Base-by-base conservation (phyloP, 2,113 vertebrate genomes). In the Macaca mulatta region DNA sequence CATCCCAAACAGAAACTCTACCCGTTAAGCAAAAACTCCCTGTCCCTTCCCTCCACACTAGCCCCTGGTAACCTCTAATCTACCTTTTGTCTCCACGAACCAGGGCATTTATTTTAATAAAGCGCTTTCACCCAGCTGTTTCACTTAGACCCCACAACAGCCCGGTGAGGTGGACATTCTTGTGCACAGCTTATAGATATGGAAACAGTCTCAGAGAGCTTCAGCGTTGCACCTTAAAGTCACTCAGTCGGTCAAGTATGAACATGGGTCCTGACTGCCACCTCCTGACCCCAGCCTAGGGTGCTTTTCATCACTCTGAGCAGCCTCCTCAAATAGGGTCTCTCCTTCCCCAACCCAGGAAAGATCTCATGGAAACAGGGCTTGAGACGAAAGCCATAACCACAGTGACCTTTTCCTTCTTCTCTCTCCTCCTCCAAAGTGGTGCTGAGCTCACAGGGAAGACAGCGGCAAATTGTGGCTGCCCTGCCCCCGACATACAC, bases 391-490 rank as follows among this genome's bases (percentile, higher is more conserved):
- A 81, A 74, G 8, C 30, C 18, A 5, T 1, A 38, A n/a, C 32
- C 48, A 86, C 6, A 30, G 84, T 3, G 6, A 35, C 35, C 5
- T 18, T 55, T 81, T n/a, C 25, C 1, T 84, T 40, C n/a, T 87
- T 20, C 40, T 50, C 48, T 27, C 72, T 61, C 55, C 6, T 25
- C 25, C 55, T 14, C 20, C 13, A 27, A 32, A 40, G 50, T 27
- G 27, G 25, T 4, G n/a, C 43, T 30, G 67, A 61, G 32, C 9
- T 43, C 43, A 32, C 30, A 32, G 45, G 13, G 45, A 43, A 67
- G 80, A 18, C 6, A 45, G 88, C 0, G 3, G 45, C 22, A n/a
- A 27, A 3, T 48, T 9, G 22, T 0, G 0, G 45, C n/a, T 23
- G 10, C 69, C 59, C 55, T 11, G 25, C 38, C 14, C 35, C 69